A percentile compares a stretch with the other conserved stretches of the same genome.
These are phyloP conservation scores for Vesta saturnalis DNA, from an alignment of 2,888 invertebrate species.

Conservation along the genomic window DNA sequence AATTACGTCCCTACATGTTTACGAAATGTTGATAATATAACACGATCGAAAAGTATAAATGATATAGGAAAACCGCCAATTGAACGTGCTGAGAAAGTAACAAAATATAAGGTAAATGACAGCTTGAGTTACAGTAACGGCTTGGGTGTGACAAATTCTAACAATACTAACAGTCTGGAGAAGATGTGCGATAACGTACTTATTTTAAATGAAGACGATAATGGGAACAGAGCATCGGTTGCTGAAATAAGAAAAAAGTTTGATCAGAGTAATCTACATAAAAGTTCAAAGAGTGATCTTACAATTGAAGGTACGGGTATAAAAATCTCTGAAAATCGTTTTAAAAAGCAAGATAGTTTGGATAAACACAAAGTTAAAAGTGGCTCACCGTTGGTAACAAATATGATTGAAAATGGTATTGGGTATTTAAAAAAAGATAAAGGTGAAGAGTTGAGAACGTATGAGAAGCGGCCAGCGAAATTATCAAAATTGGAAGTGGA, in stretches of 20 bases:
- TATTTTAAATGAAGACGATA: constrained; percentile 63
- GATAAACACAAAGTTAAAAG: constrained; percentile 18
- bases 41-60: constrained; percentile 68
- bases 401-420: constrained; percentile 16
- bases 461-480: constrained; percentile 35
- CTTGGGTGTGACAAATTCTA: constrained; percentile 54
- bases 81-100: constrained; percentile 56
- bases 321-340: constrained; percentile 44
- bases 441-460: constrained; percentile 11
- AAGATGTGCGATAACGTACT: constrained; percentile 56
- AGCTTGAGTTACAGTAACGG: constrained; percentile 53
- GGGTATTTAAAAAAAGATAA: constrained; percentile 22
- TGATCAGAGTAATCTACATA: constrained; percentile 57
- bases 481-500: constrained; percentile 35
- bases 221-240: constrained; percentile 69
- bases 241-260: constrained; percentile 69
- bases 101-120: constrained; percentile 57
- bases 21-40: constrained; percentile 57
- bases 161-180: constrained; percentile 59
- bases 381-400: not conserved
- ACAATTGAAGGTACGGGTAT: constrained; percentile 31
- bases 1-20: constrained; percentile 72
- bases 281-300: constrained; percentile 24
- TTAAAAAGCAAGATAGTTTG: constrained; percentile 45
- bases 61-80: constrained; percentile 66